A percentile compares a stretch with the other conserved stretches of the same genome.
phyloP scores from a whole-genome alignment of 37 sponge, comb jelly and placozoan species.

The Ianthella basta region DNA sequence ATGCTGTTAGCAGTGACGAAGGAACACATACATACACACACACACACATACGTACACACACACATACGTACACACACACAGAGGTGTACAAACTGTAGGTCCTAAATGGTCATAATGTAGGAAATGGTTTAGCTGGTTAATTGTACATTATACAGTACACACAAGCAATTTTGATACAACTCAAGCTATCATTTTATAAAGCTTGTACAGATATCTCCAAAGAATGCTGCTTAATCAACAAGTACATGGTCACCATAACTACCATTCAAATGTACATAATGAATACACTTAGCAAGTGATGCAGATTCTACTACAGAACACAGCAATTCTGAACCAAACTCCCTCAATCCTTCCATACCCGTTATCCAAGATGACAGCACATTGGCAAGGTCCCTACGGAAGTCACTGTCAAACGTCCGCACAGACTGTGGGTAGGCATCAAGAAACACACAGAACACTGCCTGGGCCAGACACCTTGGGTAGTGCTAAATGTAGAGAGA shows the following conservation, averaged over 20 bases:
- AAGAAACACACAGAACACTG: constrained; percentile 63
- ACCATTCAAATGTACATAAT: too few species aligned
- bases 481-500: constrained; percentile 39
- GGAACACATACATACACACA: not conserved
- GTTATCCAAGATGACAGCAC: constrained; percentile 61
- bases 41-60: not conserved
- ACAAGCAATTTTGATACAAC: too few species aligned
- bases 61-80: not conserved
- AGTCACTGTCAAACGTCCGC: constrained; percentile 39
- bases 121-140: too few species aligned
- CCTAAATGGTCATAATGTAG: too few species aligned
- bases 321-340: too few species aligned
- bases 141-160: not conserved
- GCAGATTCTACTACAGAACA: too few species aligned
- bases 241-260: too few species aligned
- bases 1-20: not conserved
- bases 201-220: too few species aligned
- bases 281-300: too few species aligned
- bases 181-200: too few species aligned
- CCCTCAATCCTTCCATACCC: constrained; percentile 32
- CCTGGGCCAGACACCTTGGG: constrained; percentile 66
- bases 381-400: constrained; percentile 49
- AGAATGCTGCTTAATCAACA: too few species aligned
- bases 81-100: too few species aligned
- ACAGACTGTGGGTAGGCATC: constrained; percentile 65